Base-by-base conservation (phyloP, 1,140 invertebrate genomes). In the Lordiphosa clarofinis region DNA sequence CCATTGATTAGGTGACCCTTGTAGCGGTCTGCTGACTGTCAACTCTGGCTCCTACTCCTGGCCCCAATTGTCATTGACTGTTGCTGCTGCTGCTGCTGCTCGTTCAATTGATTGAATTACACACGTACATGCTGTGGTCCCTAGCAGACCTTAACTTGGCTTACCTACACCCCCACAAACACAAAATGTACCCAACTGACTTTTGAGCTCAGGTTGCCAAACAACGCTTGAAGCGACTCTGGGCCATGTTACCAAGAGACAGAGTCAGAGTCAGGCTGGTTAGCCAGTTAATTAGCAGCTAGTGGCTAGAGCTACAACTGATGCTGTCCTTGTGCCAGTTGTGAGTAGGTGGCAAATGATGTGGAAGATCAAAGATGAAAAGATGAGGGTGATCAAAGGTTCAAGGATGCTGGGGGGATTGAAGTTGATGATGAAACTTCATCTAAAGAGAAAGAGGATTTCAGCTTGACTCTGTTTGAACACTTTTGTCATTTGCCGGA, bases 1-100 rank as follows among this genome's bases (percentile, higher is more conserved):
- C 76, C 75, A 82, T 81, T 81, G 76, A 81, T 81, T 81, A 76
- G 76, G 76, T 81, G 76, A 81, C 76, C 76, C 76, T 81, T 81
- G 76, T 82, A 75, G 76, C 74, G 71, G 76, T 73, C 74, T 38
- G 50, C 37, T 52, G 56, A 37, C 66, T 78, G 54, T 79, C 57
- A 48, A 53, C 37, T 52, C 35, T 19, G 40, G 61, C 61, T 60
- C 37, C 38, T 47, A 50, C 56, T 72, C 58, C 71, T 72, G 76
- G 62, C 72, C 76, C 72, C 76, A 82, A 75, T 81, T 81, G 71
- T 63, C 76, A 82, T 68, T 81, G 76, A 71, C 67, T 67, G 65
- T 46, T 73, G 70, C 56, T 31, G 68, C 43, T 50, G 52, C 28
- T 33, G 50, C 33, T 61, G 64, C 35, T 59, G 55, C 13, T 66